phyloP scores from a whole-genome alignment of 1,140 invertebrate species.

The Cheumatopsyche charites region DNA sequence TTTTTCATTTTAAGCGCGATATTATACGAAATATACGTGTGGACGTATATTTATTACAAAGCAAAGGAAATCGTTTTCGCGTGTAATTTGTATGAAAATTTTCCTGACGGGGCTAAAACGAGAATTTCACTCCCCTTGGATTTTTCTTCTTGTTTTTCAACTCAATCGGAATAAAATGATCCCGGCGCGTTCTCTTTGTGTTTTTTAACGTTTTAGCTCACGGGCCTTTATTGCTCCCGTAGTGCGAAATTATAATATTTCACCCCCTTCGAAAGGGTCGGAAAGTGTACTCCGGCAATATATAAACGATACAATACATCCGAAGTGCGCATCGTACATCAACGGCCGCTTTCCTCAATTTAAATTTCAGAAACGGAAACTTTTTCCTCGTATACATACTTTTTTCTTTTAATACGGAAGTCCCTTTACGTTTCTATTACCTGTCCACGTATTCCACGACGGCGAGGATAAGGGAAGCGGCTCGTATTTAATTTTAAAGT shows the following conservation, averaged over 20 bases:
- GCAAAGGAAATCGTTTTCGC: background rate
- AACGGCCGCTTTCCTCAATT: constrained; percentile 33
- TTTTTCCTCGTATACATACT: constrained; percentile 30
- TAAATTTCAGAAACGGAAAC: constrained; percentile 46
- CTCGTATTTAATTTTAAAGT: constrained; percentile 47
- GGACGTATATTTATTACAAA: background rate
- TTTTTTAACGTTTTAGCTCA: constrained; percentile 42
- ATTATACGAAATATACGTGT: background rate
- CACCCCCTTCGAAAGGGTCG: constrained; percentile 31
- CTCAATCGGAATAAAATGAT: constrained; percentile 49
- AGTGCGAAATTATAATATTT: constrained; percentile 46
- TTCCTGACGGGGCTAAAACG: background rate
- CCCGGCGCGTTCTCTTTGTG: constrained; percentile 44
- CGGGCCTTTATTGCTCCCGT: constrained; percentile 39
- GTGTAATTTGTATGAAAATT: constrained; percentile 24
- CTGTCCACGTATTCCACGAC: constrained; percentile 44
- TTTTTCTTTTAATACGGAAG: background rate
- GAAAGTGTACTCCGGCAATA: background rate
- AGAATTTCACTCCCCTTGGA: background rate
- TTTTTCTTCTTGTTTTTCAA: constrained; percentile 43
- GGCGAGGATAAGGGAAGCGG: constrained; percentile 1
- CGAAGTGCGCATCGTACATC: background rate
- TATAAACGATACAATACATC: background rate
- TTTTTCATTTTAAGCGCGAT: no score
- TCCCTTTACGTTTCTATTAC: constrained; percentile 47